phyloP scores from a whole-genome alignment of 2,113 vertebrate species.

The Alethe diademata region DNA sequence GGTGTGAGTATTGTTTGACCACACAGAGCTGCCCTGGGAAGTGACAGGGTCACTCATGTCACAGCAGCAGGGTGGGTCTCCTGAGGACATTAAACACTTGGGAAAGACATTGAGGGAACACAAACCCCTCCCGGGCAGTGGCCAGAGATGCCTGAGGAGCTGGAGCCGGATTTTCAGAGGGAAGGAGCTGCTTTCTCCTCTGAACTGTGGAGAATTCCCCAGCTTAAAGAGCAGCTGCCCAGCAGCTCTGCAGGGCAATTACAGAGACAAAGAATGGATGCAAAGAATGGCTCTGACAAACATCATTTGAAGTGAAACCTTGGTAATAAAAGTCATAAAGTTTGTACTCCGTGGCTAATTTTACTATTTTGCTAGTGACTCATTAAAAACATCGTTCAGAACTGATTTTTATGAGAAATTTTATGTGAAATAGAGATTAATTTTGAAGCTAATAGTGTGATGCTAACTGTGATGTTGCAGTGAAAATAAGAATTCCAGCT shows the following conservation, averaged over 20 bases:
- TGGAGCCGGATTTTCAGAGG: accelerated
- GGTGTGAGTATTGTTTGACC: not conserved
- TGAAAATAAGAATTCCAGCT: not conserved
- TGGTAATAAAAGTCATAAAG: not conserved
- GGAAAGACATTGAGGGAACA: not conserved
- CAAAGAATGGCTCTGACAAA: not conserved
- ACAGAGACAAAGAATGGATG: not conserved
- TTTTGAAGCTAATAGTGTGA: not conserved
- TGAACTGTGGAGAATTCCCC: not conserved
- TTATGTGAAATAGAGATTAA: not conserved
- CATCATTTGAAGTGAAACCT: not conserved
- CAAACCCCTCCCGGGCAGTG: not conserved
- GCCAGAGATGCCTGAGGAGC: not conserved
- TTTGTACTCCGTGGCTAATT: not conserved
- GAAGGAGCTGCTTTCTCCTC: not conserved
- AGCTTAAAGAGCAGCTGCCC: not conserved
- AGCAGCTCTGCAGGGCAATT: not conserved
- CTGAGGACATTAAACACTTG: accelerated
- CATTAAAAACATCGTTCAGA: not conserved
- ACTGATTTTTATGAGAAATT: not conserved
- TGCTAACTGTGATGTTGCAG: not conserved
- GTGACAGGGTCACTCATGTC: not conserved
- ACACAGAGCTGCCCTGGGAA: accelerated
- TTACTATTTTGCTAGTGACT: not conserved
- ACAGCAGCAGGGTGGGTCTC: not conserved